Evolutionary conservation across 1,140 invertebrate genomes (phyloP), one percentile per base, ranked within the genome.

Genomic region (Camponotus pennsylvanicus): DNA sequence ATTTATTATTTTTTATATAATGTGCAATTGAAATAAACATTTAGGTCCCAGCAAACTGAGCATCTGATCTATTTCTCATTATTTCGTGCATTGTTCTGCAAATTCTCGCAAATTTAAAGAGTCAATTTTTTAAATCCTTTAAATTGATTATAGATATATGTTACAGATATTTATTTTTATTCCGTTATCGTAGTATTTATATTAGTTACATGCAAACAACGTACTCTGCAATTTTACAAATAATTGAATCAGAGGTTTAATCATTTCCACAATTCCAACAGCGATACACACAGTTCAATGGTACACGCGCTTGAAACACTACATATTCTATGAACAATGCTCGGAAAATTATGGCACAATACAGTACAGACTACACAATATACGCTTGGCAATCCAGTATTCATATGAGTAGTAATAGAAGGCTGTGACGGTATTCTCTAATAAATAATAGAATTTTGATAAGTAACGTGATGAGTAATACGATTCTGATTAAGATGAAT

Each of bases 241-340:
- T 57, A 80, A 70, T 45, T 70, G 45, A 6, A 57, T 80, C 34
- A 32, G 5, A 15, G 34, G 13, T 69, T 80, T 55, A 80, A 83
- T 83, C 40, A 83, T 45, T 82, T 59, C 42, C 55, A 27, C 70
- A 49, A 83, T 83, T 83, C 40, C 69, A 61, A 59, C 79, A 32
- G 34, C 69, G 78, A 73, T 73, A 61, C 40, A n/a, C 32, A 55
- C 32, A 55, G 69, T 63, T 63, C 79, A 32, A 83, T 83, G 37
- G 57, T 59, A 61, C 69, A 61, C 69, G 79, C 57, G 55, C 55
- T 45, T 27, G 79, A 83, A 83, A 83, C 55, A 49, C 27, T 63
- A 42, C 69, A 75, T 82, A 83, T 83, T 83, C 69, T 42, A 75
- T 45, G 79, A 83, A 83, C 79, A 83, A 83, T 67, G 27, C 79